phyloP scores from a whole-genome alignment of 2,888 invertebrate genomes.

The Pyralis farinalis region DNA sequence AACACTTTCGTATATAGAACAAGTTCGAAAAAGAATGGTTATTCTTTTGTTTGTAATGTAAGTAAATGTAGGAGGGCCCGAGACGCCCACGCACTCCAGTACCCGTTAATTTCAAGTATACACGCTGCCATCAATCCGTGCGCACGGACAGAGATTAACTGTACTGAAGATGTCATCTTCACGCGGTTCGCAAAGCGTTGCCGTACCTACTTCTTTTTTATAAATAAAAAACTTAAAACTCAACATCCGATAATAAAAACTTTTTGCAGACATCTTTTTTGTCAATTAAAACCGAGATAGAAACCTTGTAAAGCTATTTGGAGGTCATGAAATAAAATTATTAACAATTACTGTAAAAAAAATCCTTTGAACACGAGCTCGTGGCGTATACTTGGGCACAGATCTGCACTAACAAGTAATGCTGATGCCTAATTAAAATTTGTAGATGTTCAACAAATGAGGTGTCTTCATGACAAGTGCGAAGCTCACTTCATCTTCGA shows the following conservation, averaged over 20 bases:
- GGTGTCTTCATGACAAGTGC: too few relatives aligned
- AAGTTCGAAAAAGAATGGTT: constrained; percentile 37
- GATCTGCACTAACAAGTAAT: too few relatives aligned
- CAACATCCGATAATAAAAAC: constrained; percentile 10
- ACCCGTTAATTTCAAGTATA: constrained; percentile 10
- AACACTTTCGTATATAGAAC: constrained; percentile 58
- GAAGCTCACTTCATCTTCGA: too few relatives aligned
- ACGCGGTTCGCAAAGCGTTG: constrained; percentile 7
- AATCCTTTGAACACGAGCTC: background rate
- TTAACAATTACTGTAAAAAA: constrained; percentile 17
- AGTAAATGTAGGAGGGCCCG: constrained; percentile 46
- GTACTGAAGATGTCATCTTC: constrained; percentile 32
- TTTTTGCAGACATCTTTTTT: constrained; percentile 23
- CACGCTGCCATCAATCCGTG: constrained; percentile 4
- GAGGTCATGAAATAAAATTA: constrained; percentile 44
- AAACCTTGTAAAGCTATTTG: constrained; percentile 32
- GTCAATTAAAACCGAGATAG: constrained; percentile 21
- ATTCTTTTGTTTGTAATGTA: constrained; percentile 37
- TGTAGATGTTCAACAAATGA: too few relatives aligned
- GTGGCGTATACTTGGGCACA: too few relatives aligned
- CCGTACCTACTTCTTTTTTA: constrained; percentile 2
- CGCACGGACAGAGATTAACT: constrained; percentile 27
- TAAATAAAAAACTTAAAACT: constrained; percentile 7
- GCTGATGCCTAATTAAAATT: too few relatives aligned
- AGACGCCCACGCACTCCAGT: constrained; percentile 40